phyloP scores from a whole-genome alignment of 2,888 invertebrate genomes.

The Sthenelais limicola region DNA sequence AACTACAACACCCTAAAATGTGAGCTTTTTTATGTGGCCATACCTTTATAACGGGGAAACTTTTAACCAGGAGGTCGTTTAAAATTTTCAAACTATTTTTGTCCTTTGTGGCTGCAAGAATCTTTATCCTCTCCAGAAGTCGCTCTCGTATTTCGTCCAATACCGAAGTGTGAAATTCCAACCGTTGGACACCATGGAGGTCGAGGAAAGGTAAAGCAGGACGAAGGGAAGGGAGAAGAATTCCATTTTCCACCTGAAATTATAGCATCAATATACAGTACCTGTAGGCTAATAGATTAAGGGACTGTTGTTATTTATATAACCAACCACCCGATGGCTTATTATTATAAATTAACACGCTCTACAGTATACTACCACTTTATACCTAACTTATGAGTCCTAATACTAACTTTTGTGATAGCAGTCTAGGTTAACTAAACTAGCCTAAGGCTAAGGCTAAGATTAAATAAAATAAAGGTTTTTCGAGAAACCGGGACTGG shows the following conservation, averaged over 20 bases:
- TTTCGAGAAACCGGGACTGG: too few species aligned
- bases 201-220: conserved; percentile 96
- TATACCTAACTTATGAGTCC: too few species aligned
- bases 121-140: conserved; percentile 61
- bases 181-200: conserved; percentile 90
- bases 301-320: background rate
- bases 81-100: conserved; percentile 82
- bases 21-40: too few species aligned
- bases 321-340: too few species aligned
- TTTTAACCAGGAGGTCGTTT: conserved; percentile 90
- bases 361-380: too few species aligned
- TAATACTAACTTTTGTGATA: too few species aligned
- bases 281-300: too few species aligned
- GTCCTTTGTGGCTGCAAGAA: conserved; percentile 62
- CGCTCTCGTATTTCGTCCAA: conserved; percentile 68
- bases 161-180: conserved; percentile 92
- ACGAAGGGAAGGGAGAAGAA: conserved; percentile 85
- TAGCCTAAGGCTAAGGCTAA: too few species aligned
- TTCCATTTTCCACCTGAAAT: conserved; percentile 78
- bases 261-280: background rate
- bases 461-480: too few species aligned
- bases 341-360: too few species aligned
- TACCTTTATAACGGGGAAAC: conserved; percentile 90
- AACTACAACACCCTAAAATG: background rate
- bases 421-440: too few species aligned